Conservation (phyloP, 2,113 vertebrate genomes). For the Sander vitreus region DNA sequence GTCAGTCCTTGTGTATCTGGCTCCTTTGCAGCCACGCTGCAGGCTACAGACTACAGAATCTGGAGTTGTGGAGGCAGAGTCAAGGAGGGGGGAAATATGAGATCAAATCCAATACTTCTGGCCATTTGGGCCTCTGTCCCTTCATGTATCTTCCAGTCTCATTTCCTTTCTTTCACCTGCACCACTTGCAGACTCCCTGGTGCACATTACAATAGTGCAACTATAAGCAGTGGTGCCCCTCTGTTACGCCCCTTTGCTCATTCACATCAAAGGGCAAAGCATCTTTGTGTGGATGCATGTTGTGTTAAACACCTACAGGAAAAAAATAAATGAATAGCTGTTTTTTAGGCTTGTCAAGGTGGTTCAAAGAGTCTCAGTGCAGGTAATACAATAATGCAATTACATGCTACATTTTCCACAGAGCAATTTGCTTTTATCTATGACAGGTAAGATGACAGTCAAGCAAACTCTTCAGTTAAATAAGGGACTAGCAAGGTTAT, state of each 20-base stretch:
- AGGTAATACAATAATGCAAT: constrained; percentile 45
- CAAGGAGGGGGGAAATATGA: constrained; percentile 60
- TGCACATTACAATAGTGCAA: constrained; percentile 25
- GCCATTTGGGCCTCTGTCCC: constrained; percentile 28
- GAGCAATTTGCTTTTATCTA: constrained; percentile 34
- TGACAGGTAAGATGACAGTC: constrained; percentile 19
- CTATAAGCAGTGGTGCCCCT: constrained; percentile 11
- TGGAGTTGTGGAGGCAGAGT: constrained; percentile 43
- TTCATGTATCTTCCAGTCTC: constrained; percentile 41
- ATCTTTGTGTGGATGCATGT: constrained; percentile 36
- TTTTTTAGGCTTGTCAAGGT: constrained; percentile 41
- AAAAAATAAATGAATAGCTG: constrained; percentile 18
- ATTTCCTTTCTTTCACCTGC: constrained; percentile 64
- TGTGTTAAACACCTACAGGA: constrained; percentile 22
- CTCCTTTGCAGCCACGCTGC: constrained; percentile 40
- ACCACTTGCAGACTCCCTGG: constrained; percentile 47
- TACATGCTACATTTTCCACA: constrained; percentile 41
- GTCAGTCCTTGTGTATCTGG: constrained; percentile 43
- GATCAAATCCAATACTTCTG: constrained; percentile 60
- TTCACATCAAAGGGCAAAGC: constrained; percentile 32
- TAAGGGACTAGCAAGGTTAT: constrained; percentile 10
- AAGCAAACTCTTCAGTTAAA: constrained; percentile 2
- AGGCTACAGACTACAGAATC: constrained; percentile 48
- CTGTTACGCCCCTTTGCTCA: constrained; percentile 1
- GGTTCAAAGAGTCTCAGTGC: constrained; percentile 35